Evolutionary conservation across 2,888 invertebrate genomes (phyloP), one percentile per base, ranked within the genome.

Genomic region (Endotricha flammealis): DNA sequence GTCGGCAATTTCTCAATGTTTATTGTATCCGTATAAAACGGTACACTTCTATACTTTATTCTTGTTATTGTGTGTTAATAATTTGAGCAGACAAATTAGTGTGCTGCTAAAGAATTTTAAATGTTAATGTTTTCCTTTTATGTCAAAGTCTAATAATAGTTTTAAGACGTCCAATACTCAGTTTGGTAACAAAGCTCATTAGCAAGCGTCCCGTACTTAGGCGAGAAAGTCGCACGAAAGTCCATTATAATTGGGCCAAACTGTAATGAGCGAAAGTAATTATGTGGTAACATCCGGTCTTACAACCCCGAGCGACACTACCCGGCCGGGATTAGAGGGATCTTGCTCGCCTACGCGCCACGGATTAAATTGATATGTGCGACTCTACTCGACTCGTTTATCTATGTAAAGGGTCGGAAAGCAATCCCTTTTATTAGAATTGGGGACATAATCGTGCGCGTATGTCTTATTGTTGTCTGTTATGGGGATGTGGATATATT

Each of bases 361-460:
- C 58, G 75, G 77, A 79, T 81, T 81, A 85, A 79, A 82, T 79
- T 82, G 76, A 83, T 80, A 78, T 73, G 77, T 77, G 77, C 65
- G 67, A 71, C 69, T 75, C 64, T 58, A 61, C 68, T 73, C 69
- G 65, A 72, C 74, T 74, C 74, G 70, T 76, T 83, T 77, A 80
- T 80, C 69, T 69, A 68, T 71, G 72, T 78, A 73, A 78, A 80
- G 75, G 75, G 73, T 75, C 73, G 71, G 66, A 60, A 68, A 71
- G 66, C 71, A 71, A 74, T 78, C 74, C 74, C 74, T 74, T 79
- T 78, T 81, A 77, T 78, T 78, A 74, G 61, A 73, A 71, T 62
- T 64, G 71, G 71, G 69, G 67, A 64, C 65, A 70, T 77, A 80
- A 78, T 78, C 76, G 68, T 57, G 58, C 50, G 64, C 67, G 71